These are phyloP conservation scores for Entomobrya multifasciata DNA, from an alignment of 2,888 invertebrate species.

Conservation along the genomic window DNA sequence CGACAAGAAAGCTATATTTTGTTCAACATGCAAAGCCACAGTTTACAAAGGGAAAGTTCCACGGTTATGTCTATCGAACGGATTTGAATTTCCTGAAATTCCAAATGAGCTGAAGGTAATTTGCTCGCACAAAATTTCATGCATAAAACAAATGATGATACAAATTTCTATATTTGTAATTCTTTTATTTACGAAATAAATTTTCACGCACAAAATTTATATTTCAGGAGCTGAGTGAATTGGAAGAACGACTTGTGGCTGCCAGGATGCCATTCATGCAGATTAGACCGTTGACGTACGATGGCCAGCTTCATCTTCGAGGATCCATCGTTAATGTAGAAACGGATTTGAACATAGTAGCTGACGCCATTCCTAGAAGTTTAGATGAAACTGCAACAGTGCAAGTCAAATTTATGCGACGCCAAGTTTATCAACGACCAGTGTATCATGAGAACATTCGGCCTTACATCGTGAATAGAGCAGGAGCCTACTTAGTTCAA, in stretches of 20 bases:
- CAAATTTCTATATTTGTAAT: too few species aligned
- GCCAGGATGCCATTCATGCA: conserved; percentile 61
- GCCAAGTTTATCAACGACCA: not conserved
- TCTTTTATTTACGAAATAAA: too few species aligned
- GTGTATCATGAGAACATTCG: not conserved
- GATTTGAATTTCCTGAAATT: too few species aligned
- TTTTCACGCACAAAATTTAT: too few species aligned
- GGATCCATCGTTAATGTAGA: conserved; percentile 73
- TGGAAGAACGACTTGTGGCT: conserved; percentile 64
- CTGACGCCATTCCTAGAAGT: conserved; percentile 57
- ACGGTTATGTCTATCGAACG: too few species aligned
- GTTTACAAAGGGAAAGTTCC: too few species aligned
- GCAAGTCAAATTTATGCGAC: conserved; percentile 29
- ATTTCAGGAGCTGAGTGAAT: conserved; percentile 26
- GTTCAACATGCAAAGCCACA: too few species aligned
- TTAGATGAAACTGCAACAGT: conserved; percentile 62
- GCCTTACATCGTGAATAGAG: not conserved
- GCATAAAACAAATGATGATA: too few species aligned
- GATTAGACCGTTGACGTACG: conserved; percentile 36
- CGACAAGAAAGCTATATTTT: too few species aligned
- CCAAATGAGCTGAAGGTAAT: too few species aligned
- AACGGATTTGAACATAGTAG: conserved; percentile 56
- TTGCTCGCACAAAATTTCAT: too few species aligned
- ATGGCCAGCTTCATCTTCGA: conserved; percentile 50
- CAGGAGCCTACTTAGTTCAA: too few species aligned